These are phyloP conservation scores for Ornithoptera priamus DNA, from an alignment of 2,888 invertebrate species.

Conservation along the genomic window DNA sequence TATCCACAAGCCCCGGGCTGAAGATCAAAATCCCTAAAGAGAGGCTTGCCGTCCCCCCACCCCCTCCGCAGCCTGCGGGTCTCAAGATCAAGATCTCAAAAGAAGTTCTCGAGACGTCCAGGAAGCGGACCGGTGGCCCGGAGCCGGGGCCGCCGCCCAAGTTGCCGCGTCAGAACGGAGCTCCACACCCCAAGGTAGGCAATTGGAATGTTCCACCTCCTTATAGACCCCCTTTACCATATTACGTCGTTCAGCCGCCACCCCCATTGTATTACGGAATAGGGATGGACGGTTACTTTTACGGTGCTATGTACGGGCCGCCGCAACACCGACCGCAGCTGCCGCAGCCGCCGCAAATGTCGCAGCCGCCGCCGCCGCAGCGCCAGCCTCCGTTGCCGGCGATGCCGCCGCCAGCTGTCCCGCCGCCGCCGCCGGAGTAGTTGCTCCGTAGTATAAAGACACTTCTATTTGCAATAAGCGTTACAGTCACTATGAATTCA, in stretches of 20 bases:
- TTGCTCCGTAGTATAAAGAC: background rate
- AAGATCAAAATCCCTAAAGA: conserved; percentile 92
- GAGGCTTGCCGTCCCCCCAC: conserved; percentile 80
- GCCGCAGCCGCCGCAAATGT: conserved; percentile 34
- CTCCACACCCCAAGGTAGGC: conserved; percentile 69
- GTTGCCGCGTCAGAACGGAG: conserved; percentile 64
- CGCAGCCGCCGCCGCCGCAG: conserved; percentile 30
- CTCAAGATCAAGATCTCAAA: conserved; percentile 91
- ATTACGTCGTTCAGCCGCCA: conserved; percentile 68
- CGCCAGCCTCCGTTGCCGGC: conserved; percentile 77
- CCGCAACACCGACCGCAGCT: conserved; percentile 53
- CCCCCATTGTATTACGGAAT: conserved; percentile 58
- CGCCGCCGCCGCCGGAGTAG: conserved; percentile 81
- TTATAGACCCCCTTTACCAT: conserved; percentile 57
- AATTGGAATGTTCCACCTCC: conserved; percentile 56
- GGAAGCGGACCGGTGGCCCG: conserved; percentile 47
- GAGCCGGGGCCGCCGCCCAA: conserved; percentile 55
- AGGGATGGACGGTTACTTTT: conserved; percentile 52
- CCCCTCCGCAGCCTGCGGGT: conserved; percentile 67
- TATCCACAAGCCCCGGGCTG: conserved; percentile 76
- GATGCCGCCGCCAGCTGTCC: conserved; percentile 81
- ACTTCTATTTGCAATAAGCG: background rate
- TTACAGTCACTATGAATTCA: background rate
- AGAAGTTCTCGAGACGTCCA: conserved; percentile 82
- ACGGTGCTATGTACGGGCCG: conserved; percentile 41